Evolutionary conservation across 2,113 vertebrate genomes (phyloP).

Genomic region (Entomyzon cyanotis): DNA sequence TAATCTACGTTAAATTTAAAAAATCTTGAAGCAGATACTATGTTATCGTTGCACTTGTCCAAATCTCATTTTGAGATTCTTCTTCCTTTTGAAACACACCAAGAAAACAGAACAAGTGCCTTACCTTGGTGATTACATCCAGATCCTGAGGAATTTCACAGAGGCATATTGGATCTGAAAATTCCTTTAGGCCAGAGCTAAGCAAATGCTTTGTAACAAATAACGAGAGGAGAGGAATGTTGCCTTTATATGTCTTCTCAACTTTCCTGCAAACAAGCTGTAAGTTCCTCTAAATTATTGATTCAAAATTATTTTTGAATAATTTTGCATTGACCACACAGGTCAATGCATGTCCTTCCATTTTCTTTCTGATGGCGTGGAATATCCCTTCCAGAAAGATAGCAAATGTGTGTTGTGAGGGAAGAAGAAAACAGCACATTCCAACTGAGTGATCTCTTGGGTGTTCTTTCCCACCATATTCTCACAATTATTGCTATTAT

Average conservation of each 20-base stretch:
- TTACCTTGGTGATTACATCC: not conserved
- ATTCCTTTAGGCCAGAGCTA: not conserved
- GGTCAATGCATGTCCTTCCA: not conserved
- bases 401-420: not conserved
- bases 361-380: not conserved
- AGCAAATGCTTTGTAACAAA: not conserved
- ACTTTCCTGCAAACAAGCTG: not conserved
- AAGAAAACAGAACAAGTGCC: not conserved
- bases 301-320: conserved; percentile 6
- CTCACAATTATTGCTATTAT: conserved; percentile 52
- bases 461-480: conserved; percentile 45
- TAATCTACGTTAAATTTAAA: not conserved
- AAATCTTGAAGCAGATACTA: not conserved
- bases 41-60: not conserved
- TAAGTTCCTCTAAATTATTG: not conserved
- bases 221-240: not conserved
- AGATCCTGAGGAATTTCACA: not conserved
- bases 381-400: not conserved
- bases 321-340: not conserved
- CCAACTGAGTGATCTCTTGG: conserved; percentile 28
- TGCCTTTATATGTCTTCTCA: not conserved
- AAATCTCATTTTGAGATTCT: not conserved
- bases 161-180: not conserved
- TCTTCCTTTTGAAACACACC: not conserved
- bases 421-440: conserved; percentile 1